Evolutionary conservation across 2,888 invertebrate genomes (phyloP), one percentile per base, ranked within the genome.

Genomic region (Deroplatys truncata): DNA sequence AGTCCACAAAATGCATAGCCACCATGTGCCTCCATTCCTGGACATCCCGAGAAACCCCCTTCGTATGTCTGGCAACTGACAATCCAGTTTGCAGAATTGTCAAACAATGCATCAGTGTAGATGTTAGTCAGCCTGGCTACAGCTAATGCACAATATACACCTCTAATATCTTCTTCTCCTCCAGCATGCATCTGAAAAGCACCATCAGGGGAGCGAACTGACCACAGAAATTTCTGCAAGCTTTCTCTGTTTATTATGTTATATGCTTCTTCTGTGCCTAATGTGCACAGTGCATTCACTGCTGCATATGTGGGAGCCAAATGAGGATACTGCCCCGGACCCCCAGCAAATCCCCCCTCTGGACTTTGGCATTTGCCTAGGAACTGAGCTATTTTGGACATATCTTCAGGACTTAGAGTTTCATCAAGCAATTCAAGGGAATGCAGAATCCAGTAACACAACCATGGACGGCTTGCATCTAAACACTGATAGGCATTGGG

Each of bases 1-100:
- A 99, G 95, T 0, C 98, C 99, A 95, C 99, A 99, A 94, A 98
- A 99, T 1, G 99, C 97, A 93, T 99, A 99, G n/a, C 99, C 99
- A 3, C 99, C 99, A 94, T 99, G 99, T 10, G 99, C 99, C 94
- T 99, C 99, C 95, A 98, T 96, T 15, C 98, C 98, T 0, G 98
- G 98, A 91, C 95, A 97, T 0, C 99, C 99, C 83, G 97, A 97
- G 94, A 99, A 99, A 0, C 99, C 99, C 84, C 99, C 99, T 94
- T 99, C 99, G 94, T 99, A 99, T 0, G 99, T 98, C 94, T 99
- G 99, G 94, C 99, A 99, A 91, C 97, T 95, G 56, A 97, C 95
- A 92, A 99, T 96, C 99, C 99, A 99, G 92, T 98, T 97, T 0
- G 97, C 97, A 20, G 98, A 97, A 88, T 96, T 96, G 91, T 97